Percentiles rank a stretch among this genome's conserved stretches.
Conservation (phyloP, 2,113 vertebrate genomes). For the Beaufortia kweichowensis region DNA sequence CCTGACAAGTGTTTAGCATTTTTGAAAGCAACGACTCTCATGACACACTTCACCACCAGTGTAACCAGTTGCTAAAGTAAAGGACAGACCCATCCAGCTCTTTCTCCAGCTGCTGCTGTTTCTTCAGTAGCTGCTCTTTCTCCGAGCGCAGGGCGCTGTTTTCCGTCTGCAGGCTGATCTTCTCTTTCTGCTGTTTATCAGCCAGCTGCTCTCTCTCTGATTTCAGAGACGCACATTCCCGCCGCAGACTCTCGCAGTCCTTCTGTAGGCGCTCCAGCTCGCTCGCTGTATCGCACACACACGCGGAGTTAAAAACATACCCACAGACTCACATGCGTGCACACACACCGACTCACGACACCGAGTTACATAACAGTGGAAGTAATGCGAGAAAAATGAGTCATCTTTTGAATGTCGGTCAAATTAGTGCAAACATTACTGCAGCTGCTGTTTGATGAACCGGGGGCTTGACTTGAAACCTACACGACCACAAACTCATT, state of each 20-base stretch:
- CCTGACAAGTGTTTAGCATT: too few relatives aligned
- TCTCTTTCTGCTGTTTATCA: conserved; percentile 68
- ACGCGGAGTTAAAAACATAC: conserved; percentile 21
- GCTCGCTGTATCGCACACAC: conserved; percentile 62
- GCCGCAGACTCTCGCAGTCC: conserved; percentile 76
- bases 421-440: conserved; percentile 10
- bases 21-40: background rate
- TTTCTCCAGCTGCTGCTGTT: conserved; percentile 84
- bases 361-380: conserved; percentile 20
- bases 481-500: background rate
- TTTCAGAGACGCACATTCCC: conserved; percentile 68
- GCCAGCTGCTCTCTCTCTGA: conserved; percentile 70
- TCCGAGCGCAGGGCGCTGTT: conserved; percentile 80
- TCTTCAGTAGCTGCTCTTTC: conserved; percentile 79
- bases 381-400: conserved; percentile 23
- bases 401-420: conserved; percentile 19
- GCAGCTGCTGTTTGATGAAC: background rate
- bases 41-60: background rate
- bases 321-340: background rate
- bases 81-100: conserved; percentile 85
- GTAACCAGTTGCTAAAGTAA: background rate
- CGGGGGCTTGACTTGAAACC: background rate
- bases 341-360: background rate
- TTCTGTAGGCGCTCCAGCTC: conserved; percentile 88
- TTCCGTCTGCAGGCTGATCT: conserved; percentile 78